Base-by-base conservation (phyloP, 2,888 invertebrate genomes). In the Pharmacophagus antenor region DNA sequence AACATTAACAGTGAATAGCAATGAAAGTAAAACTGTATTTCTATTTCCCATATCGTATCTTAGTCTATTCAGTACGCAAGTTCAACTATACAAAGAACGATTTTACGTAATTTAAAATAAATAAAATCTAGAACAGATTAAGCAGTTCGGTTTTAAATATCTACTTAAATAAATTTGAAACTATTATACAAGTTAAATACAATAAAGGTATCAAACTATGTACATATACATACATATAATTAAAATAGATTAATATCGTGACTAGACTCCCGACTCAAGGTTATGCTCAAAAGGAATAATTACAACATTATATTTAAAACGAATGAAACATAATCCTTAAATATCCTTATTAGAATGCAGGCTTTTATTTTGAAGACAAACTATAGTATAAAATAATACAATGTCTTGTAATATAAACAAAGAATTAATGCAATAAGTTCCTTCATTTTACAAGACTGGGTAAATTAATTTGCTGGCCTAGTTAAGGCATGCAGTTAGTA, bases 1-100 rank as follows among this genome's bases (percentile, higher is more conserved):
- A 49, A 69, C 69, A 71, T 74, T 72, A 69, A 76, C 73, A 69
- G 66, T 71, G 64, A 73, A 76, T 73, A 70, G 72, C 67, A 74
- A 74, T 77, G 79, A 80, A 77, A 80, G 80, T 77, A 75, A 84
- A 83, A 80, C 77, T 73, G 48, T 53, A 52, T 57, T 44, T 55
- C 49, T 22, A 44, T 44, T 59, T 42, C 41, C 41, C 41, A 2
- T 42, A 42, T 42, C 17, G 17, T 42, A 42, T 31, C 31, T 31
- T 31, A 12, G 2, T 12, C 31, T 10, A 8, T 15, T 31, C 12
- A 10, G 15, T 1, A 12, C 31, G 1, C 12, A 10, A 12, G 31
- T 31, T 10, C 8, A 27, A 27, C 27, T 27, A 27, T 27, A 10
- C 7, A 2, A 27, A 27, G 12, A 27, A 27, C 8, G 8, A n/a